Percentiles rank a stretch among this genome's conserved stretches.
Conservation (phyloP, 2,888 invertebrate species). For the Loripinus fragilis region DNA sequence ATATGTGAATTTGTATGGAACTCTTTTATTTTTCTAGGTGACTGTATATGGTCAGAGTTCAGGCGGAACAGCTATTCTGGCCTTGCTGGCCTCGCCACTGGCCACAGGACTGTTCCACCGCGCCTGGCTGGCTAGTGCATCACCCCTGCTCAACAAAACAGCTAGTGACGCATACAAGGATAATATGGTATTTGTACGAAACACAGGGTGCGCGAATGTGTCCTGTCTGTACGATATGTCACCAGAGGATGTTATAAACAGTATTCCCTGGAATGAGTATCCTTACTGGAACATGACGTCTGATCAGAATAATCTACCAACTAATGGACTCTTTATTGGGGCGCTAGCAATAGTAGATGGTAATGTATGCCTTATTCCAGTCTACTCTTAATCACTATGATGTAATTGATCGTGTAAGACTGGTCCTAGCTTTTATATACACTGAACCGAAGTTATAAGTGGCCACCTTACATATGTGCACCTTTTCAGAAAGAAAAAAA, state of each 20-base stretch:
- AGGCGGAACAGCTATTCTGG: slow-evolving; percentile 93
- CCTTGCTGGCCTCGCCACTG: slow-evolving; percentile 86
- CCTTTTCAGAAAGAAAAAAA: background rate
- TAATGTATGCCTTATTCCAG: slow-evolving; percentile 33
- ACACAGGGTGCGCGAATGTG: slow-evolving; percentile 52
- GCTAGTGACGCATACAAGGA: slow-evolving; percentile 66
- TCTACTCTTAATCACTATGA: background rate
- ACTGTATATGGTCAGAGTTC: slow-evolving; percentile 93
- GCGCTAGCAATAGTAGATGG: slow-evolving; percentile 72
- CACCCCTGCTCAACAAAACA: slow-evolving; percentile 72
- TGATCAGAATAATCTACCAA: slow-evolving; percentile 68
- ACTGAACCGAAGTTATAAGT: too few relatives aligned
- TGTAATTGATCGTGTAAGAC: background rate
- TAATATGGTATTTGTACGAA: slow-evolving; percentile 66
- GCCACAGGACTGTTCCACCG: slow-evolving; percentile 87
- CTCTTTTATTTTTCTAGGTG: slow-evolving; percentile 85
- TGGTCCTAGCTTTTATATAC: background rate
- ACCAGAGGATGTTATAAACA: slow-evolving; percentile 58
- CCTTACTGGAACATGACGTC: slow-evolving; percentile 72
- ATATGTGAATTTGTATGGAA: too few relatives aligned
- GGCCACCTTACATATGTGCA: background rate
- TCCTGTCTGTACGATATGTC: slow-evolving; percentile 61
- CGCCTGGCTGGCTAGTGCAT: slow-evolving; percentile 83
- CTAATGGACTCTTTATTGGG: slow-evolving; percentile 58
- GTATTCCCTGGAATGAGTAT: slow-evolving; percentile 68